A percentile compares a stretch with the other conserved stretches of the same genome.
Conservation (phyloP, 1,140 invertebrate species). For the Drosophila neocordata region DNA sequence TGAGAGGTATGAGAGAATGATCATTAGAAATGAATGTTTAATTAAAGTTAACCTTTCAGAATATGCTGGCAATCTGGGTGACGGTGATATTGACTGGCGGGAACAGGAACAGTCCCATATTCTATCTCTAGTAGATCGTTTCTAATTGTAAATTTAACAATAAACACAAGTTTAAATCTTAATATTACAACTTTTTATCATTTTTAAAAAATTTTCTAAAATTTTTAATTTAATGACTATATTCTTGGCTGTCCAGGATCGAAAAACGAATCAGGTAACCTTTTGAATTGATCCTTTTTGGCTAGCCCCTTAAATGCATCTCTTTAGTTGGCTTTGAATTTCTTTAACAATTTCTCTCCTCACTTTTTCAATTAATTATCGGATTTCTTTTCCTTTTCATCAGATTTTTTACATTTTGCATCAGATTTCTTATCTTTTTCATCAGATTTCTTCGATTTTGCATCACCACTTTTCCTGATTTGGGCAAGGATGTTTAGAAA, state of each 20-base stretch:
- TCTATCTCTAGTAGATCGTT: constrained; percentile 96
- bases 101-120: constrained; percentile 96
- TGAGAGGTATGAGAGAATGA: constrained; percentile 87
- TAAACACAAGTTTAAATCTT: too few relatives aligned
- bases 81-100: constrained; percentile 90
- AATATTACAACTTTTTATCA: too few relatives aligned
- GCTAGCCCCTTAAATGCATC: too few relatives aligned
- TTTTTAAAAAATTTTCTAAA: too few relatives aligned
- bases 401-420: not conserved
- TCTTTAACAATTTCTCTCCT: too few relatives aligned
- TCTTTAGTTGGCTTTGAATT: too few relatives aligned
- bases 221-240: constrained; percentile 8
- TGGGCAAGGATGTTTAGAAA: not conserved
- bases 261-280: not conserved
- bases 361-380: too few relatives aligned
- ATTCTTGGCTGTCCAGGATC: constrained; percentile 4
- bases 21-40: not conserved
- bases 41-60: constrained; percentile 85
- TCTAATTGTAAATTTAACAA: constrained; percentile 85
- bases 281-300: constrained; percentile 15
- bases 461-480: not conserved
- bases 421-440: not conserved
- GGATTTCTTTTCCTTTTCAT: too few relatives aligned
- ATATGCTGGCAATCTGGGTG: constrained; percentile 97
- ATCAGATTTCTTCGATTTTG: too few relatives aligned